A percentile compares a stretch with the other conserved stretches of the same genome.
Conservation (phyloP, 2,888 invertebrate species). For the Micropterix aruncella region DNA sequence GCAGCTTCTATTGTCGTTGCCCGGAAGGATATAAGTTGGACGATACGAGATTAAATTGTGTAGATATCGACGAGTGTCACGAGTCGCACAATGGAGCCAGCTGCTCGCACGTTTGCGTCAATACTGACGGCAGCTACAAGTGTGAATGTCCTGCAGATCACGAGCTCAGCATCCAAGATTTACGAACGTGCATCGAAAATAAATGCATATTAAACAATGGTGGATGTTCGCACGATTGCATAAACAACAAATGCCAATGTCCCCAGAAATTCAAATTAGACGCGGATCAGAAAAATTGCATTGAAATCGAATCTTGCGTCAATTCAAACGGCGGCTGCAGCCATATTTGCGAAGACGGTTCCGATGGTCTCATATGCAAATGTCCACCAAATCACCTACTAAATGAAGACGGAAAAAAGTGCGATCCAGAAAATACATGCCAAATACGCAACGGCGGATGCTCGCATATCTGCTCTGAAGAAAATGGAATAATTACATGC, state of each 20-base stretch:
- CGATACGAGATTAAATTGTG: slow-evolving; percentile 7
- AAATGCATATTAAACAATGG: background rate
- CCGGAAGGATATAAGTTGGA: slow-evolving; percentile 36
- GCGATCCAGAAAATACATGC: background rate
- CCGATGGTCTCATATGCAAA: background rate
- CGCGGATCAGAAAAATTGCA: slow-evolving; percentile 20
- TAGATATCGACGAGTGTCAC: slow-evolving; percentile 42
- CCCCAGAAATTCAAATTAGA: slow-evolving; percentile 9
- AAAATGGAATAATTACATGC: background rate
- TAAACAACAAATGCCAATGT: background rate
- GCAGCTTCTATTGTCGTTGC: slow-evolving; percentile 39
- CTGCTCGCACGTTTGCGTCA: slow-evolving; percentile 37
- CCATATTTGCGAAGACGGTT: slow-evolving; percentile 6
- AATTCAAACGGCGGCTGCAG: slow-evolving; percentile 15
- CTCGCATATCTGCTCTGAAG: background rate
- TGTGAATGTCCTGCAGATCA: slow-evolving; percentile 41
- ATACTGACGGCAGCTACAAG: slow-evolving; percentile 36
- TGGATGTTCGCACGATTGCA: background rate
- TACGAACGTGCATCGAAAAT: slow-evolving; percentile 14
- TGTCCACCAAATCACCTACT: background rate
- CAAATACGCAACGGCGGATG: background rate
- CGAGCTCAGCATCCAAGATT: slow-evolving; percentile 16
- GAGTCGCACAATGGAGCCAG: slow-evolving; percentile 16
- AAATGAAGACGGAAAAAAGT: background rate
- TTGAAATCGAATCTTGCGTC: slow-evolving; percentile 13